Evolutionary conservation across 2,113 vertebrate genomes (phyloP).

Genomic region (Nanorana parkeri): DNA sequence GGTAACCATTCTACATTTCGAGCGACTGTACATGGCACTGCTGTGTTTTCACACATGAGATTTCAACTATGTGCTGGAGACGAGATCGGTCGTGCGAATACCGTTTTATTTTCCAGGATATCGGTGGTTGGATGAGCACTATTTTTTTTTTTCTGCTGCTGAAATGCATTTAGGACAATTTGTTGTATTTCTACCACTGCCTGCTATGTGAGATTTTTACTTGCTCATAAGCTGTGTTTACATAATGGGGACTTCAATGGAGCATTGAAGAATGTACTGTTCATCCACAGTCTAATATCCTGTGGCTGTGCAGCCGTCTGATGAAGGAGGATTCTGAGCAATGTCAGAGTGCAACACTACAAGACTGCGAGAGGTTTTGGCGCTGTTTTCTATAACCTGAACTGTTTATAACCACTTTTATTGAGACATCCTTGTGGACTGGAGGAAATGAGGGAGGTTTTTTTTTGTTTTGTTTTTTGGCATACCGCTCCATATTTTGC

Average conservation of each 20-base stretch:
- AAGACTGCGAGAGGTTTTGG: neutral
- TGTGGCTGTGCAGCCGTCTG: constrained; percentile 2
- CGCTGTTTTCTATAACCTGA: neutral
- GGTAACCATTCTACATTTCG: neutral
- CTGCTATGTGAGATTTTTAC: neutral
- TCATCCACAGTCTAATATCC: neutral
- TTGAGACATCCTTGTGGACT: neutral
- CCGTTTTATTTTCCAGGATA: neutral
- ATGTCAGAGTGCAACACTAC: neutral
- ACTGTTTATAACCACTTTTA: neutral
- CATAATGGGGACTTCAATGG: constrained; percentile 4
- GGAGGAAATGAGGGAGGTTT: neutral
- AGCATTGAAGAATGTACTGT: constrained; percentile 1
- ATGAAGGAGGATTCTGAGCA: constrained; percentile 27
- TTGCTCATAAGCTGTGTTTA: constrained; percentile 8
- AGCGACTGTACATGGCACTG: neutral
- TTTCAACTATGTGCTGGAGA: neutral
- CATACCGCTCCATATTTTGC: no score
- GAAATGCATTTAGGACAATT: neutral
- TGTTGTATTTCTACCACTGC: neutral
- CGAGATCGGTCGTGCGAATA: neutral
- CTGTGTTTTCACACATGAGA: neutral
- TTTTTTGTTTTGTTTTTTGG: no score
- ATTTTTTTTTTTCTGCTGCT: neutral
- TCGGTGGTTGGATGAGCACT: neutral